These are phyloP conservation scores for Rhinopomastus cyanomelas DNA, from an alignment of 2,113 vertebrate species.

Conservation along the genomic window DNA sequence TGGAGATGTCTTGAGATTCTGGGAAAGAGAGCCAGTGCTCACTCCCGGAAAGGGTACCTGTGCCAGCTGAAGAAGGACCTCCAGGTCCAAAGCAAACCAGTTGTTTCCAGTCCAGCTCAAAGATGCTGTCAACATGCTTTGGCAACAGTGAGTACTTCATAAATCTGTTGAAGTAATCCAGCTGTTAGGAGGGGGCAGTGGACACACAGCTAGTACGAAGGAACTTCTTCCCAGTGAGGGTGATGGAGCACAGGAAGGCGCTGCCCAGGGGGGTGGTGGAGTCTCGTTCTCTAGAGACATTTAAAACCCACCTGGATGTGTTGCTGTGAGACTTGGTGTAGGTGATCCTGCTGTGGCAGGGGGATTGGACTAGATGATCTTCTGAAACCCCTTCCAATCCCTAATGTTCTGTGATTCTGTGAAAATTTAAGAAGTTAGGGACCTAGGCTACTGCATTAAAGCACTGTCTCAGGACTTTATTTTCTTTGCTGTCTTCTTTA, in stretches of 20 bases:
- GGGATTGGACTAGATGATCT: too few species aligned
- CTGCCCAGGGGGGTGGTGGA: too few species aligned
- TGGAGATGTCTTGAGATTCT: not conserved
- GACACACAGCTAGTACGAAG: not conserved
- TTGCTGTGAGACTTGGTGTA: too few species aligned
- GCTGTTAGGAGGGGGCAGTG: not conserved
- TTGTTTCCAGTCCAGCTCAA: not conserved
- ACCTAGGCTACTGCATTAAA: not conserved
- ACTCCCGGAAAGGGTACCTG: accelerated
- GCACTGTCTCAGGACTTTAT: not conserved
- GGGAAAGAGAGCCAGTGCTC: too few species aligned
- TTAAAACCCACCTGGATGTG: too few species aligned
- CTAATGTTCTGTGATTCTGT: too few species aligned
- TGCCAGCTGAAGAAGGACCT: not conserved
- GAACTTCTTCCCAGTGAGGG: too few species aligned
- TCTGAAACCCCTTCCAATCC: too few species aligned
- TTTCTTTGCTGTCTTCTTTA: not conserved
- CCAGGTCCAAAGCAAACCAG: not conserved
- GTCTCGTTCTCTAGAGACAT: too few species aligned
- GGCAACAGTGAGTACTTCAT: not conserved
- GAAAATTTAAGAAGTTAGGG: not conserved
- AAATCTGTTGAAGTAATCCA: not conserved
- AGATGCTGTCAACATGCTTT: not conserved
- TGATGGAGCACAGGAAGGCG: too few species aligned
- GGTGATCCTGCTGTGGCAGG: too few species aligned